phyloP scores from a whole-genome alignment of 2,888 invertebrate species.

The Ctenicera cuprea region DNA sequence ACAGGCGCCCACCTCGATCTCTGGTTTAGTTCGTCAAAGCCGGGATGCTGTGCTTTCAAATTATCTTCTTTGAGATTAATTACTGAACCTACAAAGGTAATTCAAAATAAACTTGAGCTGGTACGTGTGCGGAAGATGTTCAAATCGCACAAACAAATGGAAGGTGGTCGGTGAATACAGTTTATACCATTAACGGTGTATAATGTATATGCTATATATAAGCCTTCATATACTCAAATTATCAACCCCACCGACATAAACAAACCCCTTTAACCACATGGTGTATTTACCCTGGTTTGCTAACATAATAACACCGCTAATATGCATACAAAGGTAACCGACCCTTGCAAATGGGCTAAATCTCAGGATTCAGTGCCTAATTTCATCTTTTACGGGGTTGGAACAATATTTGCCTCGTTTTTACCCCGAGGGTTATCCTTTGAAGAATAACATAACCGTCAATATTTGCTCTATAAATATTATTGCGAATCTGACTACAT shows the following conservation, averaged over 20 bases:
- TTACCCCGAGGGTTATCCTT: conserved; percentile 33
- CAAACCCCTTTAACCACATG: conserved; percentile 59
- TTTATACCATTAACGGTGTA: conserved; percentile 31
- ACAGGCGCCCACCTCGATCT: conserved; percentile 17
- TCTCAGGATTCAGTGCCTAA: conserved; percentile 58
- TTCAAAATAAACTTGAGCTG: conserved; percentile 26
- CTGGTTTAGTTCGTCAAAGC: conserved; percentile 25
- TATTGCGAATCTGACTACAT: conserved; percentile 30
- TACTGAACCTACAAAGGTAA: conserved; percentile 33
- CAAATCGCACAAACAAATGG: conserved; percentile 25
- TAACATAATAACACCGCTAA: conserved; percentile 61
- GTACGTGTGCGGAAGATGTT: conserved; percentile 42
- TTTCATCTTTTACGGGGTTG: conserved; percentile 51
- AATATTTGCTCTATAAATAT: conserved; percentile 39
- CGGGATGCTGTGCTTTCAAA: conserved; percentile 34
- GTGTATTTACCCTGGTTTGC: conserved; percentile 61
- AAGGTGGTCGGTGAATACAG: conserved; percentile 18
- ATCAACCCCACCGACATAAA: conserved; percentile 57
- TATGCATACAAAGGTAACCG: conserved; percentile 60
- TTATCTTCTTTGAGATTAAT: conserved; percentile 38
- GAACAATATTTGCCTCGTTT: conserved; percentile 48
- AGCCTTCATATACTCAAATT: conserved; percentile 46
- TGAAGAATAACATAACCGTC: conserved; percentile 37
- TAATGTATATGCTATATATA: conserved; percentile 32
- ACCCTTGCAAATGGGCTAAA: conserved; percentile 59